Percentiles rank a stretch among this genome's conserved stretches.
These are phyloP conservation scores for Gracilinanus agilis DNA, from an alignment of 2,113 vertebrate species.

Conservation along the genomic window DNA sequence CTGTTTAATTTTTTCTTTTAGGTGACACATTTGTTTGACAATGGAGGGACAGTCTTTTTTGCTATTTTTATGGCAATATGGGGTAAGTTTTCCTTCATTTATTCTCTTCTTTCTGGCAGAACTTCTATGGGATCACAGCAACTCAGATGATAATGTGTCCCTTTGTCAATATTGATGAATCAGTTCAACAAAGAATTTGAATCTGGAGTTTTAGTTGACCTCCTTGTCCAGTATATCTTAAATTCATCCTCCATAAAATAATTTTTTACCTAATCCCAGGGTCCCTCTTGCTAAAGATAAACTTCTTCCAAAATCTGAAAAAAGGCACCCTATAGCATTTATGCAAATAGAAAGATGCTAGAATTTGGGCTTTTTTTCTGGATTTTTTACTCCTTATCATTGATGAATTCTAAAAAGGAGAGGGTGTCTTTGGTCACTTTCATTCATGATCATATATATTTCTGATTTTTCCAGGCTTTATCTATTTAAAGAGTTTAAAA, in stretches of 20 bases:
- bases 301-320: neutral
- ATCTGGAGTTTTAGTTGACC: neutral
- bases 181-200: neutral
- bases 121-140: neutral
- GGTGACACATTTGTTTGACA: constrained; percentile 91
- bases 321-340: neutral
- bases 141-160: neutral
- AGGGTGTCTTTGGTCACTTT: neutral
- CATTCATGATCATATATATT: neutral
- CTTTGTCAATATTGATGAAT: neutral
- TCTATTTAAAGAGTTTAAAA: neutral
- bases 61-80: constrained; percentile 92
- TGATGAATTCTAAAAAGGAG: neutral
- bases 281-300: neutral
- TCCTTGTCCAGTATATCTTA: neutral
- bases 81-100: constrained; percentile 85
- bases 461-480: neutral
- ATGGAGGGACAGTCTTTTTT: constrained; percentile 91
- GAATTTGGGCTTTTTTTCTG: neutral
- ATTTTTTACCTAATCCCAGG: neutral
- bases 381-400: neutral
- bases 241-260: constrained; percentile 1
- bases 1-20: constrained; percentile 74
- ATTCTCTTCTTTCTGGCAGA: constrained; percentile 7
- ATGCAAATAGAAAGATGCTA: neutral